Base-by-base conservation (phyloP, 2,888 invertebrate species). In the Synanthedon tipuliformis region DNA sequence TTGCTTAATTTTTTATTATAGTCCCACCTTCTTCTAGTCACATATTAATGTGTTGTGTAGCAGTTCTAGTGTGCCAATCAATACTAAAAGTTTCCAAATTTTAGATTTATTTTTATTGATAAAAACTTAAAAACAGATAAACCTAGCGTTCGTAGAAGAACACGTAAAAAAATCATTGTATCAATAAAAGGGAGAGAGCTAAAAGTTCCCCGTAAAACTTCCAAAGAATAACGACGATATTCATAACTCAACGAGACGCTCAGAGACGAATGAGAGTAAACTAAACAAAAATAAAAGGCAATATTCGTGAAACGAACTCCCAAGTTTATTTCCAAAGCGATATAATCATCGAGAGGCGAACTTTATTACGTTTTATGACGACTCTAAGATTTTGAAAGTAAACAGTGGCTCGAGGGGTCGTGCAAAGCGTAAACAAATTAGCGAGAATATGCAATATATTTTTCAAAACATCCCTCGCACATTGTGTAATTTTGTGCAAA, bases 381-480 rank as follows among this genome's bases (percentile, higher is more conserved):
- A 53, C 51, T 54, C 55, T 55, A 52, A 50, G 56, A 56, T 55
- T 53, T 56, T 50, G 52, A 56, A 56, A 50, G 53, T 54, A 58
- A 58, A 58, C 58, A 56, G 15, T 34, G 48, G 51, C 52, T n/a
- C 11, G 18, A 27, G 68, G 69, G 71, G 71, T 69, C 71, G 76
- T 73, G 70, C 71, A 67, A 73, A 76, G 69, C 68, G 78, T 78
- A 83, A 81, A 84, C 81, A 82, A 81, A 81, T 81, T 78, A 75
- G 73, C 69, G 68, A 71, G 66, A 71, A 13, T 74, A 67, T 67
- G 70, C 65, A 65, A 68, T 67, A 66, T 64, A 60, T 67, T 70
- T 71, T 34, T 34, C 34, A 34, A 34, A 34, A 10, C 34, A 34
- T 34, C 34, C 10, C 34, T 34, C 34, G 8, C 10, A 10, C 34